Conservation (phyloP, 2,113 vertebrate genomes). For the Sebastes schlegelii region DNA sequence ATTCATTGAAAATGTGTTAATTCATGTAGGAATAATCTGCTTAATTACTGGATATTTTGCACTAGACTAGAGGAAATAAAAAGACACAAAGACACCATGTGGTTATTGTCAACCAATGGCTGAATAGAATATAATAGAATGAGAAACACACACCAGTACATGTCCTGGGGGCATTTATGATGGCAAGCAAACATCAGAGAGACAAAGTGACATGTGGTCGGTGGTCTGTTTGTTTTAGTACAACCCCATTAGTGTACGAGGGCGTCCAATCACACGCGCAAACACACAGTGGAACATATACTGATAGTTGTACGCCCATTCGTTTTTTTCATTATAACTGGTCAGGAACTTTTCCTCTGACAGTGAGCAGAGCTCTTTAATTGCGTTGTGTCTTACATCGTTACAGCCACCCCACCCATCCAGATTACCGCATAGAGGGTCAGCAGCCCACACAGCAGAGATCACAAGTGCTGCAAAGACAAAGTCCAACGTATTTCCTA, state of each 20-base stretch:
- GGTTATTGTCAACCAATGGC: neutral
- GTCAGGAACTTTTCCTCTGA: constrained; percentile 25
- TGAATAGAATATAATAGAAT: neutral
- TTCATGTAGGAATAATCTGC: too few species aligned
- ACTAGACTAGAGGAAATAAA: neutral
- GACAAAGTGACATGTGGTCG: constrained; percentile 24
- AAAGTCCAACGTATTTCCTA: neutral
- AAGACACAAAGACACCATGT: neutral
- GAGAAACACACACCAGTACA: neutral
- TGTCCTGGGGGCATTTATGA: constrained; percentile 26
- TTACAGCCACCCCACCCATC: constrained; percentile 58
- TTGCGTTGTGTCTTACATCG: constrained; percentile 40
- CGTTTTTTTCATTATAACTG: constrained; percentile 21
- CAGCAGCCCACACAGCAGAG: constrained; percentile 5
- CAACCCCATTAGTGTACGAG: constrained; percentile 56
- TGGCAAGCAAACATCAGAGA: constrained; percentile 46
- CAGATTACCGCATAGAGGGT: constrained; percentile 13
- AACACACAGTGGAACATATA: neutral
- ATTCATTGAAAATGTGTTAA: neutral
- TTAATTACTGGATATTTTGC: neutral
- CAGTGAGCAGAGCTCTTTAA: constrained; percentile 59
- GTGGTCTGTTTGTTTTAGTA: constrained; percentile 55
- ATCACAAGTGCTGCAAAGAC: neutral
- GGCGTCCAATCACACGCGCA: constrained; percentile 10
- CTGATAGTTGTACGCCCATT: neutral